A percentile compares a stretch with the other conserved stretches of the same genome.
These are phyloP conservation scores for Prionailurus bengalensis DNA, from an alignment of 2,113 vertebrate genomes.

Conservation along the genomic window DNA sequence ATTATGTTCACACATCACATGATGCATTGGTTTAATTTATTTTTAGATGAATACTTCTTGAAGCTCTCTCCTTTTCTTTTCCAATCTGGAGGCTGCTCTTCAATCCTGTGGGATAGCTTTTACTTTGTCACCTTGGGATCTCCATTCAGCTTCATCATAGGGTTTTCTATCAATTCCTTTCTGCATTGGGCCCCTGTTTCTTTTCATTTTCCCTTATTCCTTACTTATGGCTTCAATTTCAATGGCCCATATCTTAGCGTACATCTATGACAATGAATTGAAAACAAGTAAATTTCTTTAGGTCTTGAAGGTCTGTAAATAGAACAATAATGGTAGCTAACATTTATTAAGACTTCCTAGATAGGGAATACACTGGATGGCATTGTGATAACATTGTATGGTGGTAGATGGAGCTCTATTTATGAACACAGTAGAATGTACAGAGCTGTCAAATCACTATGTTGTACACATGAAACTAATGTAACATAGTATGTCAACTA, in stretches of 20 bases:
- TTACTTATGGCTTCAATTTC: background rate
- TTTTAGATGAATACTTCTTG: background rate
- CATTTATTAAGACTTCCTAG: background rate
- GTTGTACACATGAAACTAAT: background rate
- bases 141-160: background rate
- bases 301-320: background rate
- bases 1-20: background rate
- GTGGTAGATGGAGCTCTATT: background rate
- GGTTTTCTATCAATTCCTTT: background rate
- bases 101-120: background rate
- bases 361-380: background rate
- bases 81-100: background rate
- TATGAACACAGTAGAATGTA: background rate
- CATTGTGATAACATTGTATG: background rate
- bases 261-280: background rate
- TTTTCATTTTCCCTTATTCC: background rate
- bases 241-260: background rate
- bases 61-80: background rate
- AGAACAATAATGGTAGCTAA: background rate
- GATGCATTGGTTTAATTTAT: background rate
- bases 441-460: background rate
- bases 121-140: background rate
- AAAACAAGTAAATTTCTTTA: background rate
- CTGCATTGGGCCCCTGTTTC: background rate
- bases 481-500: background rate